Base-by-base conservation (phyloP, 2,888 invertebrate species). In the Steinernema hermaphroditum region DNA sequence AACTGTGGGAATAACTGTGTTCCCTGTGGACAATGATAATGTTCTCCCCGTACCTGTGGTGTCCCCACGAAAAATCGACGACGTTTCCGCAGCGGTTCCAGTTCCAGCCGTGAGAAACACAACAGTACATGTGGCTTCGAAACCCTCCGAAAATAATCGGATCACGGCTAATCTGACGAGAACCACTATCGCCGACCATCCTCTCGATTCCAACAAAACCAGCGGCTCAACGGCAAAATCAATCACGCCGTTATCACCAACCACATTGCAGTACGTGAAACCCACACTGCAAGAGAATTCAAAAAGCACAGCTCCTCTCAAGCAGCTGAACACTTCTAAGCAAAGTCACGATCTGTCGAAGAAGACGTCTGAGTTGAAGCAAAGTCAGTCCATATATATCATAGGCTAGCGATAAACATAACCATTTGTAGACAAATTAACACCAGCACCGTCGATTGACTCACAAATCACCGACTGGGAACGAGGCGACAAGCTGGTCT, bases 131-230 rank as follows among this genome's bases (percentile, higher is more conserved):
- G 27, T 32, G 27, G 19, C 16, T 62, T 22, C 62, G 2, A 29
- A 62, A 62, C 62, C 62, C 62, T 16, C 27, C 32, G 62, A 62
- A 29, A 32, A 62, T 62, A 62, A 62, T 29, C 62, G 32, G 62
- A 62, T 62, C 32, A 62, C 16, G 16, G 62, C 62, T 32, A 29
- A 62, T 32, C 32, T 16, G 1, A 24, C 14, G 29, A 4, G 62
- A 22, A 14, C 32, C 62, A 27, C 16, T 29, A 34, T 62, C 29
- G 62, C 29, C 22, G 62, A 62, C 62, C 12, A 24, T 19, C 12
- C 62, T 34, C 12, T 9, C 29, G 62, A 29, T 27, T 14, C 32
- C 32, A 62, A 32, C 34, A 34, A n/a, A 62, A 62, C 34, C 12
- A 24, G 8, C 27, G 29, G 16, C 32, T 29, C 62, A 24, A 27